Conservation (phyloP, 2,888 invertebrate genomes). For the Xestia rhomboidea region DNA sequence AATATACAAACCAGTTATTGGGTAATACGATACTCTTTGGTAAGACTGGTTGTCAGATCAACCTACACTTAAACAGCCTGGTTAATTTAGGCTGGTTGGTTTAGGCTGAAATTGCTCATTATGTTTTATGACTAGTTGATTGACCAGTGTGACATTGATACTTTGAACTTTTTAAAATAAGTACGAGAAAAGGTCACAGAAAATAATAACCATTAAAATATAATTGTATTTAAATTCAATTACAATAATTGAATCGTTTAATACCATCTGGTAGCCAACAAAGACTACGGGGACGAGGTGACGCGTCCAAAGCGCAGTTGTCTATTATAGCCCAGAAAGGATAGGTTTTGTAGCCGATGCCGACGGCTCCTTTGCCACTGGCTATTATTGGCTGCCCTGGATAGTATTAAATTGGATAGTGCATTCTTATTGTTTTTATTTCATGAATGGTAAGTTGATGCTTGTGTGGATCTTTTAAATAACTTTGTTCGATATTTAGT, state of each 20-base stretch:
- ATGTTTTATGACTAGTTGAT: background rate
- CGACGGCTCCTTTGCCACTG: conserved; percentile 46
- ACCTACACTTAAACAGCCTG: too few relatives aligned
- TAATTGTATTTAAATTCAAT: background rate
- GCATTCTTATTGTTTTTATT: background rate
- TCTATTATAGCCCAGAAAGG: conserved; percentile 55
- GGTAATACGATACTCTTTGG: too few relatives aligned
- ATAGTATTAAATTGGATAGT: conserved; percentile 27
- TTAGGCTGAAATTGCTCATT: too few relatives aligned
- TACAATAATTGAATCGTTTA: background rate
- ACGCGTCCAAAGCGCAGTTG: conserved; percentile 48
- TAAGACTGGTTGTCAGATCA: too few relatives aligned
- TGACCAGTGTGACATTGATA: background rate
- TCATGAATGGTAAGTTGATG: background rate
- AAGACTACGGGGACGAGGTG: background rate
- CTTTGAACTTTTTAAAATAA: too few relatives aligned
- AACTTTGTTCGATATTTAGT: too few relatives aligned
- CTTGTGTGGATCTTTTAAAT: background rate
- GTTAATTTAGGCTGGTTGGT: too few relatives aligned
- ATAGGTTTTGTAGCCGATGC: conserved; percentile 28
- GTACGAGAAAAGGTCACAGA: background rate
- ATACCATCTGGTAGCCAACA: background rate
- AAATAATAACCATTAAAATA: background rate
- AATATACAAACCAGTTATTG: too few relatives aligned
- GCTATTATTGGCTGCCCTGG: conserved; percentile 36